Evolutionary conservation across 1,140 invertebrate genomes (phyloP).

Genomic region (Drosophila nebulosa): DNA sequence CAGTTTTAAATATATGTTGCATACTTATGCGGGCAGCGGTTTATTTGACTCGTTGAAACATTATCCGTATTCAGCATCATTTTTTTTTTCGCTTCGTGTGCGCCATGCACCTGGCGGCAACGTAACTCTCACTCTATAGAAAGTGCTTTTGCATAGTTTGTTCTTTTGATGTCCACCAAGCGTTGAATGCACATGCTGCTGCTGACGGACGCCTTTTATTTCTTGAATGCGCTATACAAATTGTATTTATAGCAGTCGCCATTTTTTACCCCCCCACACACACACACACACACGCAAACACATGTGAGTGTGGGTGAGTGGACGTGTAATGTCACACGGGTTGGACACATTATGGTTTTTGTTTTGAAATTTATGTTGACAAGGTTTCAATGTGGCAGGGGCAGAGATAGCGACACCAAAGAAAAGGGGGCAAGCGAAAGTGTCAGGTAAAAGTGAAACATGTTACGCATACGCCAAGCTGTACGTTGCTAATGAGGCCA

Average conservation of each 20-base stretch:
- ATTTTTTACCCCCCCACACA: conserved; percentile 42
- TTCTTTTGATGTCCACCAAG: conserved; percentile 20
- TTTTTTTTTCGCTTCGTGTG: background rate
- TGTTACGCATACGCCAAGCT: conserved; percentile 69
- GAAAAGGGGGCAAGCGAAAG: conserved; percentile 2
- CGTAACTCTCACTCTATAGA: background rate
- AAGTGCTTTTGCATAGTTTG: background rate
- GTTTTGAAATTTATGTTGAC: conserved; percentile 69
- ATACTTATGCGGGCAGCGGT: conserved; percentile 1
- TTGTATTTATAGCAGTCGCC: conserved; percentile 70
- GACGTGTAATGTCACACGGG: conserved; percentile 60
- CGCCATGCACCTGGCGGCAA: background rate
- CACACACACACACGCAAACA: background rate
- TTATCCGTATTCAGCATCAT: background rate
- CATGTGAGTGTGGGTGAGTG: conserved; percentile 16
- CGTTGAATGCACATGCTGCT: conserved; percentile 47
- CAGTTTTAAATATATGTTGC: conserved; percentile 2
- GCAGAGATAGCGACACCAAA: background rate
- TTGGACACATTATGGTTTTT: conserved; percentile 55
- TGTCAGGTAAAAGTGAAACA: conserved; percentile 55
- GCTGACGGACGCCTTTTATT: conserved; percentile 33
- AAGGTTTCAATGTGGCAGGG: conserved; percentile 41
- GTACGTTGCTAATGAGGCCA: conserved; percentile 64
- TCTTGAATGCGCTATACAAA: conserved; percentile 53
- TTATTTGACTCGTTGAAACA: background rate